These are phyloP conservation scores for Gnatocerus cornutus DNA, from an alignment of 2,888 invertebrate genomes.

Conservation along the genomic window DNA sequence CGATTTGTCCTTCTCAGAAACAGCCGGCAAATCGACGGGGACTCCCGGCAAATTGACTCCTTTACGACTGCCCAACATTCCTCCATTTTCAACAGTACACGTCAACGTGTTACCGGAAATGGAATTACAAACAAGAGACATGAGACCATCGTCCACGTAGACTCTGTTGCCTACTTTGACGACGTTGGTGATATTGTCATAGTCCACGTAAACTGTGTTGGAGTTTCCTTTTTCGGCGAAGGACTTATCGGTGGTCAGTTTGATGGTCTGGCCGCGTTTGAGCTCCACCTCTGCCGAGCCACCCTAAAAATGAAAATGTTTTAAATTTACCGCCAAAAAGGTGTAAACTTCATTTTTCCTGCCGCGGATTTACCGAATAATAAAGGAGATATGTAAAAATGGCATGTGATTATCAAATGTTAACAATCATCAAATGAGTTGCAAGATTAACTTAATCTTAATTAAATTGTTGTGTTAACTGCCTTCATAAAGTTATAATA, in stretches of 20 bases:
- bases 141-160: slow-evolving; percentile 97
- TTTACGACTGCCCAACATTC: slow-evolving; percentile 93
- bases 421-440: too few relatives aligned
- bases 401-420: too few relatives aligned
- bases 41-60: slow-evolving; percentile 98
- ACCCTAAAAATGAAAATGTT: slow-evolving; percentile 78
- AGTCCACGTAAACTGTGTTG: slow-evolving; percentile 89
- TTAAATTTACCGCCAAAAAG: too few relatives aligned
- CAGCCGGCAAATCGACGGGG: slow-evolving; percentile 96
- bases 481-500: too few relatives aligned
- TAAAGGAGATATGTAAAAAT: too few relatives aligned
- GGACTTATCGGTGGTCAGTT: slow-evolving; percentile 87
- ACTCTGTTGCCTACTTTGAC: slow-evolving; percentile 90
- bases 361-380: too few relatives aligned
- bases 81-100: slow-evolving; percentile 96
- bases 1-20: slow-evolving; percentile 96
- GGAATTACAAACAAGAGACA: slow-evolving; percentile 87
- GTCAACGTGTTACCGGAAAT: slow-evolving; percentile 77
- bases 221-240: slow-evolving; percentile 87
- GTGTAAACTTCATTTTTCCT: too few relatives aligned
- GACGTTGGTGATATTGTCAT: slow-evolving; percentile 95
- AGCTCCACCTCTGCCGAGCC: slow-evolving; percentile 93
- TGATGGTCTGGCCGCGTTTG: slow-evolving; percentile 87
- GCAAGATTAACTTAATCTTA: too few relatives aligned
- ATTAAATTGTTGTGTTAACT: too few relatives aligned